Percentiles rank a stretch among this genome's conserved stretches.
phyloP scores from a whole-genome alignment of 2,113 vertebrate species.

The Poeciliopsis retropinna region DNA sequence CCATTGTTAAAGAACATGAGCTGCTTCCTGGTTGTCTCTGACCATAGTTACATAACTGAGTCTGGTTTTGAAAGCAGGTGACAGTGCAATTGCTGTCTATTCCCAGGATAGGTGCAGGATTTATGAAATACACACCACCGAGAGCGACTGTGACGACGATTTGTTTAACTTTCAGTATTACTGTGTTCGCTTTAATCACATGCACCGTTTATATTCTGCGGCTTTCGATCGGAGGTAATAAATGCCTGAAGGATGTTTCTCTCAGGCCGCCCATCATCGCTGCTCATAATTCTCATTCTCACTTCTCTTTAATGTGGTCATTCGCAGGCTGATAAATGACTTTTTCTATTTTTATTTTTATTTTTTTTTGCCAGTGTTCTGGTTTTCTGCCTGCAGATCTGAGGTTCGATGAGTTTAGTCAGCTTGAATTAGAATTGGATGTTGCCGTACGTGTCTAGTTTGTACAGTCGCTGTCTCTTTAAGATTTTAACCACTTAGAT shows the following conservation, averaged over 20 bases:
- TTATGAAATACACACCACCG: constrained; percentile 12
- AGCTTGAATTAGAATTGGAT: background rate
- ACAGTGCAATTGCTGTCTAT: background rate
- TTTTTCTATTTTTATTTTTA: constrained; percentile 9
- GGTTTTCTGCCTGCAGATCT: constrained; percentile 5
- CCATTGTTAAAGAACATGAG: constrained; percentile 8
- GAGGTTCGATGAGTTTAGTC: constrained; percentile 3
- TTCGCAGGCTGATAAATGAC: constrained; percentile 5
- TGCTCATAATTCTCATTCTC: background rate
- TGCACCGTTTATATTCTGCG: background rate
- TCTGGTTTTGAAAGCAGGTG: background rate
- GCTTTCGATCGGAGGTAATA: constrained; percentile 11
- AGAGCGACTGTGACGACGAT: background rate
- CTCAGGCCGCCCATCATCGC: background rate
- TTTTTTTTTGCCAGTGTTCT: background rate
- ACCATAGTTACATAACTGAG: background rate
- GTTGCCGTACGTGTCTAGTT: accelerated
- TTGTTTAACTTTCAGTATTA: background rate
- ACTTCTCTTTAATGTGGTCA: constrained; percentile 28
- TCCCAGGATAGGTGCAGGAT: constrained; percentile 5
- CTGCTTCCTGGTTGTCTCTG: constrained; percentile 22
- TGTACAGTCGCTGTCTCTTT: background rate
- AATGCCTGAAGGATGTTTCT: constrained; percentile 34
- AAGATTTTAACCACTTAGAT: background rate
- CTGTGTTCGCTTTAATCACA: background rate